Base-by-base conservation (phyloP, 1,140 invertebrate genomes). In the Pentalonia nigronervosa region DNA sequence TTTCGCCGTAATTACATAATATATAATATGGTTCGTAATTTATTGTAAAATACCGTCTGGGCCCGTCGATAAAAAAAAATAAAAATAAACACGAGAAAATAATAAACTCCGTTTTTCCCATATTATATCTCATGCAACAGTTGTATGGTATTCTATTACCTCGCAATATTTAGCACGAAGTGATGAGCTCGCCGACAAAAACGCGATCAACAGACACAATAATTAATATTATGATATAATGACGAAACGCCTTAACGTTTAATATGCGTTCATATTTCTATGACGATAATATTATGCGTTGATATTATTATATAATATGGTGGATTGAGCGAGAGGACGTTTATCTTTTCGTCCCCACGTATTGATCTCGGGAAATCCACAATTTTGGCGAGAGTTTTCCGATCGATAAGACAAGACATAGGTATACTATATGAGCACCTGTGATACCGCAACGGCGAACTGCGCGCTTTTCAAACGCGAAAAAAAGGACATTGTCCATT, bases 41-140 rank as follows among this genome's bases (percentile, higher is more conserved):
- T 91, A 81, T 91, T 91, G 45, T 83, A 83, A 92, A 92, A 30
- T 83, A 34, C 47, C 76, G 91, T 92, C 91, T 84, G 91, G 76
- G 76, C 2, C 76, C 3, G 81, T 84, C 76, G 76, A 92, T 84
- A 92, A 92, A 92, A 84, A 11, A 60, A 90, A 92, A 92, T 84
- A 84, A 11, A 60, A 90, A 90, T 90, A 89, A 53, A 88, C 47
- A 87, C 41, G 17, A 48, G 47, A 88, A 88, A 88, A 48, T 30
- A 48, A 53, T 67, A 67, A n/a, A 30, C 87, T 53, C 83, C 0
- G 41, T 41, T 41, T 84, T 36, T 36, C 21, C n/a, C 7, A 23
- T 76, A 14, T 20, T 81, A 36, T 34, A 36, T 14, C 30, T 11
- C 21, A 8, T 84, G 21, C 25, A 84, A 4, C 4, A 41, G 41